Percentiles rank a stretch among this genome's conserved stretches.
phyloP scores from a whole-genome alignment of 1,140 invertebrate genomes.

The Anoplolepis gracilipes region DNA sequence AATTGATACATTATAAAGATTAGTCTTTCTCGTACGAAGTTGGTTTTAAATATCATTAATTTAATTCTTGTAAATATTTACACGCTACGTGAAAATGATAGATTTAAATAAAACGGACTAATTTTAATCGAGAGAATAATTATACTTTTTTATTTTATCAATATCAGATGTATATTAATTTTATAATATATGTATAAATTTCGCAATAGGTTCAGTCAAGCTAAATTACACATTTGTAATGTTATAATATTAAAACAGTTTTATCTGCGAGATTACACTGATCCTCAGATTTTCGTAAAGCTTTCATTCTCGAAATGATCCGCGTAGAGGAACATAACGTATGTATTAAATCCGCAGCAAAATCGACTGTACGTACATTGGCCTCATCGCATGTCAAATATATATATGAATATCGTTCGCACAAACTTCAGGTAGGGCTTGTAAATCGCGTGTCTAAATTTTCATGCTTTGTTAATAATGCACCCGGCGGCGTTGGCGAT shows the following conservation, averaged over 20 bases:
- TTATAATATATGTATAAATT: not conserved
- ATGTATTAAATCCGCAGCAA: not conserved
- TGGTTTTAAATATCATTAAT: not conserved
- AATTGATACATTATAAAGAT: not conserved
- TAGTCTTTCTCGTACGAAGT: not conserved
- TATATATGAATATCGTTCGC: slow-evolving; percentile 30
- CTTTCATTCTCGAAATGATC: not conserved
- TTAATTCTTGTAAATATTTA: slow-evolving; percentile 31
- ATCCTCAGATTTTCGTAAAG: not conserved
- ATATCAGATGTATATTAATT: not conserved
- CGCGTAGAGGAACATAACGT: not conserved
- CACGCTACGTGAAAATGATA: not conserved
- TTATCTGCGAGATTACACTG: not conserved
- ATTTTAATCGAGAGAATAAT: too few relatives aligned
- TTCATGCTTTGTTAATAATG: slow-evolving; percentile 63
- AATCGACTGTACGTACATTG: slow-evolving; percentile 29
- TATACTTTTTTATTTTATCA: not conserved
- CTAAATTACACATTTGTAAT: not conserved
- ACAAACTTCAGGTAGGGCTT: not conserved
- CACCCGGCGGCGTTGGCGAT: slow-evolving; percentile 42
- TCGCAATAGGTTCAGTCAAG: not conserved
- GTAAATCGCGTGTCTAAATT: slow-evolving; percentile 60
- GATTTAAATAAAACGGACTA: not conserved
- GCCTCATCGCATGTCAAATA: too few relatives aligned
- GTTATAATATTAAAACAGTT: not conserved